Conservation (phyloP, 1,140 invertebrate genomes). For the Bursaphelenchus mucronatus region DNA sequence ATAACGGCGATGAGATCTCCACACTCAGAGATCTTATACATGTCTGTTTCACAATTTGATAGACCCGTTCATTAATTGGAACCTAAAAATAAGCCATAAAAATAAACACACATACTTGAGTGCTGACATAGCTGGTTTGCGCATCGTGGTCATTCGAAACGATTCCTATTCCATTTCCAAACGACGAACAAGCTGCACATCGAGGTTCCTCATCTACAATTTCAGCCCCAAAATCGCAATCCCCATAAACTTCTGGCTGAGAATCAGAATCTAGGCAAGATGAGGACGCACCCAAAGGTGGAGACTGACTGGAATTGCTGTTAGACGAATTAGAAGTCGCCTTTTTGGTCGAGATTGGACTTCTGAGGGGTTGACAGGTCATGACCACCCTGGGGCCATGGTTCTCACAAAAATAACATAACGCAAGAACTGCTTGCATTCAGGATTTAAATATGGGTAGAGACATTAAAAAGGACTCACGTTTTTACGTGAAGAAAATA, state of each 20-base stretch:
- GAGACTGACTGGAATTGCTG: too few relatives aligned
- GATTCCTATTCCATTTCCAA: constrained; percentile 29
- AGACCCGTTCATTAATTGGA: constrained; percentile 33
- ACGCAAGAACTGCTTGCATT: constrained; percentile 36
- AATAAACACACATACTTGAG: constrained; percentile 26
- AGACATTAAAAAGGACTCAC: too few relatives aligned
- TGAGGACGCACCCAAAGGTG: too few relatives aligned
- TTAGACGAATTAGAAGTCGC: constrained; percentile 11
- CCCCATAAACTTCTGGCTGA: constrained; percentile 23
- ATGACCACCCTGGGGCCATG: constrained; percentile 37
- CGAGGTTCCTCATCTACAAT: constrained; percentile 37
- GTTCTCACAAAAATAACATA: constrained; percentile 43
- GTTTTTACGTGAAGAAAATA: too few relatives aligned
- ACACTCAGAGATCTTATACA: constrained; percentile 39
- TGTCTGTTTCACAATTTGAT: constrained; percentile 37
- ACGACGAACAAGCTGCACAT: constrained; percentile 44
- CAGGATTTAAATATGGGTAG: too few relatives aligned
- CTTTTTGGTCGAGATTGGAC: constrained; percentile 10
- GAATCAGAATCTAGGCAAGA: too few relatives aligned
- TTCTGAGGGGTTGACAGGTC: constrained; percentile 37
- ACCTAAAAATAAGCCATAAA: constrained; percentile 22
- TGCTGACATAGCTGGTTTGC: constrained; percentile 43
- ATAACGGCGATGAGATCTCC: constrained; percentile 35
- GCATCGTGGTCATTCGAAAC: constrained; percentile 41
- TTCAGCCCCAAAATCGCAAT: constrained; percentile 21